Percentiles rank a stretch among this genome's conserved stretches.
phyloP scores from a whole-genome alignment of 2,113 vertebrate genomes.

The Oostethus manadensis region DNA sequence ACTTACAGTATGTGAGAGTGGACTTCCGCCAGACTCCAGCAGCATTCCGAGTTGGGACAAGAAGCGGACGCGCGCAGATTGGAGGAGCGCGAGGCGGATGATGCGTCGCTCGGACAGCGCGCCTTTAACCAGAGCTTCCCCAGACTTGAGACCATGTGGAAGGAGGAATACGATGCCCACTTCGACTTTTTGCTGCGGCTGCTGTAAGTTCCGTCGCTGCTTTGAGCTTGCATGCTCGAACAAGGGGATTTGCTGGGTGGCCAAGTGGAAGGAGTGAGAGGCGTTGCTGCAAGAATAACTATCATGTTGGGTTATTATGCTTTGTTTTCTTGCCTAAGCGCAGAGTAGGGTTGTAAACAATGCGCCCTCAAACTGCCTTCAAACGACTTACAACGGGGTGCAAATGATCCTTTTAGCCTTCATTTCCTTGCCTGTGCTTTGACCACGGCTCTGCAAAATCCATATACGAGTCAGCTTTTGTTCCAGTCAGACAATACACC shows the following conservation, averaged over 20 bases:
- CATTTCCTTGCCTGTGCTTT: background rate
- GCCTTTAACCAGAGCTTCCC: conserved; percentile 38
- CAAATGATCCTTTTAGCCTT: background rate
- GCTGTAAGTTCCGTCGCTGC: conserved; percentile 63
- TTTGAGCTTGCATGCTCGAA: background rate
- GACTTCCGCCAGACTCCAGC: conserved; percentile 10
- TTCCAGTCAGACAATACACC: background rate
- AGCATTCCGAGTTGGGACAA: conserved; percentile 5
- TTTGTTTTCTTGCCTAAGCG: too few relatives aligned
- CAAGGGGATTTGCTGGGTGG: conserved; percentile 46
- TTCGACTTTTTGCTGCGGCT: conserved; percentile 75
- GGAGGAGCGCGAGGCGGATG: conserved; percentile 26
- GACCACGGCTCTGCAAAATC: conserved; percentile 1
- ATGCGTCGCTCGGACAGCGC: conserved; percentile 48
- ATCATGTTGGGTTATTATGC: background rate
- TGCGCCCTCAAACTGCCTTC: background rate
- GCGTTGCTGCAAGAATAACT: background rate
- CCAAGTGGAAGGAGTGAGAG: conserved; percentile 28
- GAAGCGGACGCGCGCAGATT: conserved; percentile 38
- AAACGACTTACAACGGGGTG: background rate
- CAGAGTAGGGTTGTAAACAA: background rate
- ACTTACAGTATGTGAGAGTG: conserved; percentile 1
- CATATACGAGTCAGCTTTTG: background rate
- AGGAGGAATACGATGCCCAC: conserved; percentile 75
- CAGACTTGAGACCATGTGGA: conserved; percentile 70